These are phyloP conservation scores for Apantesis nais DNA, from an alignment of 2,888 invertebrate genomes.

Conservation along the genomic window DNA sequence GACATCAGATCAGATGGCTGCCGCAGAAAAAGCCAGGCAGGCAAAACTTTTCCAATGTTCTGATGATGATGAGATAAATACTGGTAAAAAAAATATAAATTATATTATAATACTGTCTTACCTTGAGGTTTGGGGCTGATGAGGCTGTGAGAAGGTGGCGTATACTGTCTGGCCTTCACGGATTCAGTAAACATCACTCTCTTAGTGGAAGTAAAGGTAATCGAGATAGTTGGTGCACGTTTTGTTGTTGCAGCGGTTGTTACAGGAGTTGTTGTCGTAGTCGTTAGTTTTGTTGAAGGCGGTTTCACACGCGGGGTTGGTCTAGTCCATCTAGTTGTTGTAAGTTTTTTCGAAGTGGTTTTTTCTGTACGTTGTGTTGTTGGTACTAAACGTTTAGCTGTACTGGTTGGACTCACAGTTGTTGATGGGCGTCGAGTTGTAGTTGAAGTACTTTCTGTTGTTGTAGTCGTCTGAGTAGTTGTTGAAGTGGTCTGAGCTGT, in stretches of 20 bases:
- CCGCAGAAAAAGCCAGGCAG: too few species aligned
- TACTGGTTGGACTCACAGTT: conserved; percentile 31
- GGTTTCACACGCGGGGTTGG: conserved; percentile 1
- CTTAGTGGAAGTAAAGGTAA: background rate
- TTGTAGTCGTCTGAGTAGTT: background rate
- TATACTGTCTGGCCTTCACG: background rate
- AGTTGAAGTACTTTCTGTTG: conserved; percentile 25
- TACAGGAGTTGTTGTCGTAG: conserved; percentile 2
- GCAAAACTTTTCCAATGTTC: too few species aligned
- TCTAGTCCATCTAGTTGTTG: background rate
- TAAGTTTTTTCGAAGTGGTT: background rate
- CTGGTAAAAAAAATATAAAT: background rate
- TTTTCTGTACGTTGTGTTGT: conserved; percentile 5
- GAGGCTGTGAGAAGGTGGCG: background rate
- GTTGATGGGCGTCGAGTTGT: conserved; percentile 31
- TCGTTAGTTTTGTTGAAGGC: conserved; percentile 19
- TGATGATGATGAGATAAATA: too few species aligned
- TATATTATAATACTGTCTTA: background rate
- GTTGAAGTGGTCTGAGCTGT: background rate
- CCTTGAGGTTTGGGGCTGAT: conserved; percentile 22
- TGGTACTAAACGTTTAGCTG: background rate
- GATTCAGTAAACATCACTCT: background rate
- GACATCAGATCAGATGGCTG: too few species aligned
- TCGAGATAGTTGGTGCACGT: background rate
- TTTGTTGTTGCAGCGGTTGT: background rate